A percentile compares a stretch with the other conserved stretches of the same genome.
phyloP scores from a whole-genome alignment of 2,797 vertebrate species.

The Ispidina lecontei region DNA sequence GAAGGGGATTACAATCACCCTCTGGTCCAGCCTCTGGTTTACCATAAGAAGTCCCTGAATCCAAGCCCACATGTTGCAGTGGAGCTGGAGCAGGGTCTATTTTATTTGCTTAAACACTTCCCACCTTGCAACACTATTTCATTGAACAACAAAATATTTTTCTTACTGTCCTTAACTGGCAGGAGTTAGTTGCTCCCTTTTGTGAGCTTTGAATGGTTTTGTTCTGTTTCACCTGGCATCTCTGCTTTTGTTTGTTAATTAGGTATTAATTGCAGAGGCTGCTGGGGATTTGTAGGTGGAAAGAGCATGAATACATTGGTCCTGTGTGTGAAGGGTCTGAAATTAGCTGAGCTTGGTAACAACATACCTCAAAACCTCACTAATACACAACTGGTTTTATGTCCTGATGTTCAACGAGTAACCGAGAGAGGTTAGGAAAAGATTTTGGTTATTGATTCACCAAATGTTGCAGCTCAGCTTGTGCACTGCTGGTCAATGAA shows the following conservation, averaged over 20 bases:
- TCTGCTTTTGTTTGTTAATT: slow-evolving; percentile 79
- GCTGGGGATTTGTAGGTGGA: slow-evolving; percentile 61
- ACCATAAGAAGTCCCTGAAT: background rate
- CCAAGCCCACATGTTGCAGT: background rate
- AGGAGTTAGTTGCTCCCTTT: slow-evolving; percentile 73
- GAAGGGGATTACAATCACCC: background rate
- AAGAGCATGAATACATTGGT: background rate
- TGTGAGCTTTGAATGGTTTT: slow-evolving; percentile 57
- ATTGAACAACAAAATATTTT: slow-evolving; percentile 59
- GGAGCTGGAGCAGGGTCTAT: background rate
- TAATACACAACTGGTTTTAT: background rate
- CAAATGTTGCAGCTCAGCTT: slow-evolving; percentile 7
- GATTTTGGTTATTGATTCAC: slow-evolving; percentile 55
- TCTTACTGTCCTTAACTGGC: slow-evolving; percentile 35
- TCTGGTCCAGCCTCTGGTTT: background rate
- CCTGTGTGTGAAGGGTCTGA: background rate
- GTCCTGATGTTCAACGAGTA: background rate
- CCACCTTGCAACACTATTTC: slow-evolving; percentile 14
- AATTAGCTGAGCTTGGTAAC: slow-evolving; percentile 8
- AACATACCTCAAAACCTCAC: background rate
- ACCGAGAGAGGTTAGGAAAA: background rate
- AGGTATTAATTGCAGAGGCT: slow-evolving; percentile 74
- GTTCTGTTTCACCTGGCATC: slow-evolving; percentile 72
- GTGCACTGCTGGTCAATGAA: background rate
- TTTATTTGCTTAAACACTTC: background rate